phyloP scores from a whole-genome alignment of 1,140 invertebrate species.

The Rhopalosiphum maidis region DNA sequence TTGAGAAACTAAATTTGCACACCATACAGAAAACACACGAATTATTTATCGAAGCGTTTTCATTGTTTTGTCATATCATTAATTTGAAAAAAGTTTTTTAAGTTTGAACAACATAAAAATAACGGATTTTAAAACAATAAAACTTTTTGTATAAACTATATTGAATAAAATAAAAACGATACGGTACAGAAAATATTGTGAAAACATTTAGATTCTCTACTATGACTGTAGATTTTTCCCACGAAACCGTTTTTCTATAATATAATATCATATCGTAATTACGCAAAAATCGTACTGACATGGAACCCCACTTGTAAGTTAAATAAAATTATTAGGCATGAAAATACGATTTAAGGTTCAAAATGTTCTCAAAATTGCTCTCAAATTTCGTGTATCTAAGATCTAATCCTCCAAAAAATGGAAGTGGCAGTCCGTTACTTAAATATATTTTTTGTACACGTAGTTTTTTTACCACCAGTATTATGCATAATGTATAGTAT shows the following conservation, averaged over 20 bases:
- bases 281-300: not conserved
- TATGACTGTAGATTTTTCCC: not conserved
- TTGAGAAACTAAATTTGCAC: not conserved
- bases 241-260: not conserved
- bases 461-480: no score
- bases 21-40: not conserved
- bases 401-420: not conserved
- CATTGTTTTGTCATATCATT: not conserved
- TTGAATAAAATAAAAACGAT: not conserved
- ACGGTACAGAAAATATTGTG: not conserved
- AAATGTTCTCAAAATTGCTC: not conserved
- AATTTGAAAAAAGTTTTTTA: not conserved
- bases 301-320: not conserved
- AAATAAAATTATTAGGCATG: not conserved
- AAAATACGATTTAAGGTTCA: not conserved
- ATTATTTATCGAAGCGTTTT: not conserved
- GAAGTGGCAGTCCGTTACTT: not conserved
- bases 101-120: not conserved
- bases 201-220: not conserved
- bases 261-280: not conserved
- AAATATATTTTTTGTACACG: not conserved
- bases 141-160: not conserved
- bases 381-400: not conserved
- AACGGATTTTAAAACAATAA: not conserved
- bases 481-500: no score